These are phyloP conservation scores for Glyphotaelius pellucidus DNA, from an alignment of 2,888 invertebrate species.

Conservation along the genomic window DNA sequence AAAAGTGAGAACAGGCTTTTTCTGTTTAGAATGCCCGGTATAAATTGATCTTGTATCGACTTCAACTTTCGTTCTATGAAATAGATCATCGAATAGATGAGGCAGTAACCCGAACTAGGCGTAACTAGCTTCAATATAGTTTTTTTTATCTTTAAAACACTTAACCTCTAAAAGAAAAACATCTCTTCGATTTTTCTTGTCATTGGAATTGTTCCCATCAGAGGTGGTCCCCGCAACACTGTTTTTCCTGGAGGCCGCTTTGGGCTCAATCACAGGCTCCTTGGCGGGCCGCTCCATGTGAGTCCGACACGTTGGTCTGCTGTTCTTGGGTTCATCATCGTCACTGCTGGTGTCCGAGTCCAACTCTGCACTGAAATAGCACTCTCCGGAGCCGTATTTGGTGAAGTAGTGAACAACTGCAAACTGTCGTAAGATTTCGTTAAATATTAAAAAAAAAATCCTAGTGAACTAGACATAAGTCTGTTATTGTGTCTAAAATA, in stretches of 20 bases:
- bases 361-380: constrained; percentile 82
- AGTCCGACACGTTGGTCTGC: constrained; percentile 54
- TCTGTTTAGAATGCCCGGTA: no score
- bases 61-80: no score
- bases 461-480: no score
- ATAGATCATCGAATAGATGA: no score
- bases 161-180: constrained; percentile 66
- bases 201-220: constrained; percentile 51
- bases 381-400: constrained; percentile 89
- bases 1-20: no score
- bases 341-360: constrained; percentile 75
- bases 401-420: constrained; percentile 92
- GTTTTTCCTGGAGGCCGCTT: constrained; percentile 50
- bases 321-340: constrained; percentile 72
- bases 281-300: constrained; percentile 42
- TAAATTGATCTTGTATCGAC: no score
- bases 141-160: neutral
- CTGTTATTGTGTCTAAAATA: no score
- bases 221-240: constrained; percentile 53
- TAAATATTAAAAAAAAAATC: neutral
- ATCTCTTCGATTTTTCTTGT: constrained; percentile 61
- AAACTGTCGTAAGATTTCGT: constrained; percentile 74
- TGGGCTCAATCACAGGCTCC: constrained; percentile 16
- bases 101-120: no score
- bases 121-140: no score